A percentile compares a stretch with the other conserved stretches of the same genome.
Conservation (phyloP, 1,140 invertebrate genomes). For the Oncopeltus fasciatus region DNA sequence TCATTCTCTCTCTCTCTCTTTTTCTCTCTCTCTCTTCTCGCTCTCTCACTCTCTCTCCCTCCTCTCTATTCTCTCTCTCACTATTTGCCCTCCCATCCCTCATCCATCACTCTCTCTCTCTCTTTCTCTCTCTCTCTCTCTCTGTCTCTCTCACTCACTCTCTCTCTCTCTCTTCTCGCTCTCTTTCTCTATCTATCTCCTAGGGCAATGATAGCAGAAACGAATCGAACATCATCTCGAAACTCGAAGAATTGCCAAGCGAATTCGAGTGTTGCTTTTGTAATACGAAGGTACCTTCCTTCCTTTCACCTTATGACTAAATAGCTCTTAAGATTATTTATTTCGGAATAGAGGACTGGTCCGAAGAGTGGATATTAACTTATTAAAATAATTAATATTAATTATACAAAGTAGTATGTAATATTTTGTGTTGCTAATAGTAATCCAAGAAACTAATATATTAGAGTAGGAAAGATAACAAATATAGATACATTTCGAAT, state of each 20-base stretch:
- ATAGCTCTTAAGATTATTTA: not conserved
- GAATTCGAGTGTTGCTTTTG: constrained; percentile 93
- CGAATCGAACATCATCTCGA: constrained; percentile 49
- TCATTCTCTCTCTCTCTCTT: not conserved
- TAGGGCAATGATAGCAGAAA: constrained; percentile 53
- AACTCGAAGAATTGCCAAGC: constrained; percentile 67
- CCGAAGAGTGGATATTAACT: not conserved
- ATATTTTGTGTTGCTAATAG: no score
- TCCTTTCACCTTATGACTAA: constrained; percentile 2
- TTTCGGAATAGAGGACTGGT: not conserved
- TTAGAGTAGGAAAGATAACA: no score
- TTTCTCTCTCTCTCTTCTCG: not conserved
- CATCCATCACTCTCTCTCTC: not conserved
- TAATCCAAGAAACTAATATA: no score
- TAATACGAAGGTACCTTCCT: constrained; percentile 57
- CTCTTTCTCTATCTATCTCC: constrained; percentile 18
- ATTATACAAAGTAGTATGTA: no score
- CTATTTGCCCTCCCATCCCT: not conserved
- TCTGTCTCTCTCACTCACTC: constrained; percentile 17
- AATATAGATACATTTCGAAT: no score
- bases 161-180: constrained; percentile 20
- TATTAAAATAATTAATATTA: no score
- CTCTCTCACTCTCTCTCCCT: constrained; percentile 20
- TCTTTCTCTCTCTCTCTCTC: constrained; percentile 2
- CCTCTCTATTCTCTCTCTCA: not conserved